Evolutionary conservation across 2,888 invertebrate species (phyloP), one percentile per base, ranked within the genome.

Genomic region (Tiphia femorata): DNA sequence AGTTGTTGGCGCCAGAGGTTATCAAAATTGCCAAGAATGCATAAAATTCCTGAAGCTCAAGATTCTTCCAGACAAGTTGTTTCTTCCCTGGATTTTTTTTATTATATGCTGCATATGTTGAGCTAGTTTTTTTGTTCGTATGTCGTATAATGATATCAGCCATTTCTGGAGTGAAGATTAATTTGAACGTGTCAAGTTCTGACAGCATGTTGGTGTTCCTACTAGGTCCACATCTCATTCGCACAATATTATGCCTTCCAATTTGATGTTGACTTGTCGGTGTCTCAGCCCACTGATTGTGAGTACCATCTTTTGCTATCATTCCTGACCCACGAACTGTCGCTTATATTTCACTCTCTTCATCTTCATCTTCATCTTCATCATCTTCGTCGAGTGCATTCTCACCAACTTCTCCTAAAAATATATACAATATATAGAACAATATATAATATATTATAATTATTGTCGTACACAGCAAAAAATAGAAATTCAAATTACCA

Each of bases 11-110:
- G n/a, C 63, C 64, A 37, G 59, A 30, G 33, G 20, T 46, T 42
- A 70, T 58, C 30, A 66, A 57, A 49, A 68, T 48, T 30, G 40
- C 67, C 12, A 62, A 17, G 35, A 64, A 70, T 12, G 58, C 47
- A 46, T 48, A 54, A 14, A 64, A 50, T 57, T 67, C 64, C 8
- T 20, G 50, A 14, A 25, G 16, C 12, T 52, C 58, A 16, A 61
- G 44, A 14, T 16, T 35, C 33, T 58, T 57, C 64, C 58, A 61
- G 44, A 29, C 21, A 8, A 52, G 43, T 23, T 23, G 47, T 8
- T 14, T 3, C 14, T 51, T 20, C 20, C 43, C 42, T 43, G 46
- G 20, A 19, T 47, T 10, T 48, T n/a, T 42, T 14, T 58, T 49
- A 30, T 49, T 50, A 19, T 41, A 35, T 12, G 5, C 27, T 23